Base-by-base conservation (phyloP, 2,888 invertebrate genomes). In the Agriotes lineatus region DNA sequence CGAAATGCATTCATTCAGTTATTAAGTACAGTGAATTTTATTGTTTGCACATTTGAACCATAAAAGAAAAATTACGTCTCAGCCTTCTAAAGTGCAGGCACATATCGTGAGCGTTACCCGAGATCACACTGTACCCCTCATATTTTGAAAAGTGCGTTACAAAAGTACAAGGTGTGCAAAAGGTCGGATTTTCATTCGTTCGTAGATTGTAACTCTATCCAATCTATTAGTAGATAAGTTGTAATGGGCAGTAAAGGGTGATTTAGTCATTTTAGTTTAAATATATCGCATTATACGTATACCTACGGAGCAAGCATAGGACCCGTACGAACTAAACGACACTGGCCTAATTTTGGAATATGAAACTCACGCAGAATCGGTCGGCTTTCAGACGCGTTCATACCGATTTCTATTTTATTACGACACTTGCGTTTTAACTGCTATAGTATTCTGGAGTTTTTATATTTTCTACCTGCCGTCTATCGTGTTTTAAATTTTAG, bases 261-360 rank as follows among this genome's bases (percentile, higher is more conserved):
- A 60, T 61, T 61, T 66, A 70, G 69, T 70, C 65, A 67, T 67
- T 70, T 64, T 52, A 60, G 37, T 61, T 67, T 62, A 63, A 56
- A 44, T 18, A 45, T 52, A 59, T 64, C 50, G 59, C 45, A 48
- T 45, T 44, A 54, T 69, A 60, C 56, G 60, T 61, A 67, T 20
- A 44, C 18, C 37, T 61, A 50, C 50, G 50, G 57, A 67, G 44
- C 61, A 45, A 61, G 54, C 33, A 54, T 56, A 45, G 67, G 33
- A 61, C 58, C 48, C 48, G 25, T 57, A 48, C 56, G 48, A 64
- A 57, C 35, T 48, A 48, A 60, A 54, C 60, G 56, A 54, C 20
- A 63, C 57, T 56, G 69, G 69, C 69, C 69, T 69, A 69, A 69
- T 69, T 69, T 69, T 69, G 67, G 30, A 37, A 20, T 45, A 33